A percentile compares a stretch with the other conserved stretches of the same genome.
Conservation (phyloP, 2,888 invertebrate genomes). For the Parapristionchus giblindavisi region DNA sequence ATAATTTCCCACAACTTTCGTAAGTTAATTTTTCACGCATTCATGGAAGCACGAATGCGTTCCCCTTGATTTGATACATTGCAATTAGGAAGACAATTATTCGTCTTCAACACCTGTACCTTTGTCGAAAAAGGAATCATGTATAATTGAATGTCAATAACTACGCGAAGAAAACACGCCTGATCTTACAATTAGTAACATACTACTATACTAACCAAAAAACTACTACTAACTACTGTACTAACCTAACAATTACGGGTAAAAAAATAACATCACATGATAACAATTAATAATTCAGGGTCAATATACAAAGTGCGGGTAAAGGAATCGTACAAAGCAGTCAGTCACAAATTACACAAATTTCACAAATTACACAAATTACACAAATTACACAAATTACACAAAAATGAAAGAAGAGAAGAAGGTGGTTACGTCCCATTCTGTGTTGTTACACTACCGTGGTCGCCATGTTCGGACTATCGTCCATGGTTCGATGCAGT, state of each 20-base stretch:
- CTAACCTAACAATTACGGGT: too few relatives aligned
- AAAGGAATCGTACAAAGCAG: background rate
- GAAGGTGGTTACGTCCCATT: background rate
- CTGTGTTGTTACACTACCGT: background rate
- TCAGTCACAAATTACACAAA: background rate
- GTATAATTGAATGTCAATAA: background rate
- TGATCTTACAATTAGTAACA: too few relatives aligned
- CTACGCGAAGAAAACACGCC: background rate
- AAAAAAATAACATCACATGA: too few relatives aligned
- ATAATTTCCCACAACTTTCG: background rate
- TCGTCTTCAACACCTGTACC: background rate
- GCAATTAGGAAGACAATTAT: background rate
- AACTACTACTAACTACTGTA: too few relatives aligned
- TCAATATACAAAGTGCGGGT: background rate
- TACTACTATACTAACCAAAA: too few relatives aligned
- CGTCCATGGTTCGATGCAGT: background rate
- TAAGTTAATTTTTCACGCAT: background rate
- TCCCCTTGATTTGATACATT: background rate
- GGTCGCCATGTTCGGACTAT: background rate
- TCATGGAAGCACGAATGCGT: background rate
- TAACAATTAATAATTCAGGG: too few relatives aligned
- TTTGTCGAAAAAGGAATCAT: background rate
- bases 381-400: background rate
- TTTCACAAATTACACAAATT: background rate
- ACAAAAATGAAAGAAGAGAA: background rate